A percentile compares a stretch with the other conserved stretches of the same genome.
Conservation (phyloP, 2,113 vertebrate species). For the Lynx canadensis region DNA sequence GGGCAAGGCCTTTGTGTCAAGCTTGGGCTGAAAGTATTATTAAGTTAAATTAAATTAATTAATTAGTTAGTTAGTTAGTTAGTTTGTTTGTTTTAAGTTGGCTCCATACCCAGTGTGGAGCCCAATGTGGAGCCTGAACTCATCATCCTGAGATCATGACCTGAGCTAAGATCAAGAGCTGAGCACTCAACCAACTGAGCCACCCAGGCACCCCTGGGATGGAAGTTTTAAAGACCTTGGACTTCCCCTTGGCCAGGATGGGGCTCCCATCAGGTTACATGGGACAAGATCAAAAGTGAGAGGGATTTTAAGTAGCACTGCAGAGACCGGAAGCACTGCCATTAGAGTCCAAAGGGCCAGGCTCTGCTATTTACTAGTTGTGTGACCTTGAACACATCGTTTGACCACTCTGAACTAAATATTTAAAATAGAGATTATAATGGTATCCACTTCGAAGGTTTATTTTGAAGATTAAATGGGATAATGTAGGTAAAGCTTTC, state of each 20-base stretch:
- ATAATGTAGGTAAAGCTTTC: neutral
- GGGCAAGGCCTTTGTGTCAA: neutral
- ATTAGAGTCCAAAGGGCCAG: neutral
- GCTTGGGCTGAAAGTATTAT: slow-evolving; percentile 32
- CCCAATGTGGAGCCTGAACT: no score
- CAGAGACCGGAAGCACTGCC: neutral
- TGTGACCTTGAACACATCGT: neutral
- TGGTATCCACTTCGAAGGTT: neutral
- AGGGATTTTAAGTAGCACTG: neutral
- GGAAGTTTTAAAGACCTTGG: slow-evolving; percentile 24
- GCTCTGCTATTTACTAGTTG: neutral
- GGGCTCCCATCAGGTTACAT: neutral
- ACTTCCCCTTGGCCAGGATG: neutral
- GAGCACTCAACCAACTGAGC: no score
- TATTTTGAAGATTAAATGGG: slow-evolving; percentile 29
- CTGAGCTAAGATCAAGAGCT: no score
- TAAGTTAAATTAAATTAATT: no score
- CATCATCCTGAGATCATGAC: no score
- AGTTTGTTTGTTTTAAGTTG: no score
- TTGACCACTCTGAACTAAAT: slow-evolving; percentile 33
- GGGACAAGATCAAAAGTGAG: neutral
- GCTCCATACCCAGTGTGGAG: no score
- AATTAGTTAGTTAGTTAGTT: no score
- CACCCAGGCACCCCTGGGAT: neutral
- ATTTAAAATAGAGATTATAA: neutral